These are phyloP conservation scores for rat (Rattus norvegicus) DNA, from an alignment of 2,113 vertebrate species.

Conservation along the genomic window DNA sequence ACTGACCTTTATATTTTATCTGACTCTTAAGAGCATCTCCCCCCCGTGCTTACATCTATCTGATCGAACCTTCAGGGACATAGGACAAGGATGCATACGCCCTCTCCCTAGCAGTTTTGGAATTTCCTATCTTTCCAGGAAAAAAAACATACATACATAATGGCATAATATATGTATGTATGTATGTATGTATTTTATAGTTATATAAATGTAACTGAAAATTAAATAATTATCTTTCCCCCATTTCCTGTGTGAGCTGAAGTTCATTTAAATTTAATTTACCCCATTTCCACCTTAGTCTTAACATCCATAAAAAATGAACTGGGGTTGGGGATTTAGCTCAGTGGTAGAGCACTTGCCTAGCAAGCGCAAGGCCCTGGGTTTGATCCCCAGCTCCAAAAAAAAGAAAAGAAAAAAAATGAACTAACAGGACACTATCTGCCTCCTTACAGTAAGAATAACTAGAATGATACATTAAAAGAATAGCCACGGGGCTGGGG, in stretches of 20 bases:
- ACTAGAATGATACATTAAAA: not conserved
- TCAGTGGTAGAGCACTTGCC: too few relatives aligned
- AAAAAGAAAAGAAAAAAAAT: too few relatives aligned
- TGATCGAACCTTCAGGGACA: not conserved
- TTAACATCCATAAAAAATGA: not conserved
- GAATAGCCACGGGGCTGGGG: too few relatives aligned
- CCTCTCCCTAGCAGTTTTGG: not conserved
- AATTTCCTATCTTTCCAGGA: not conserved
- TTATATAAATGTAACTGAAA: not conserved
- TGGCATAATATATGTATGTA: too few relatives aligned
- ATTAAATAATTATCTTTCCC: not conserved
- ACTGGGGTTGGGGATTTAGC: too few relatives aligned
- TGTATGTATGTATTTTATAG: too few relatives aligned
- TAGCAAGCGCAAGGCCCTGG: too few relatives aligned
- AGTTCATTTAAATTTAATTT: not conserved
- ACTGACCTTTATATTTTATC: not conserved
- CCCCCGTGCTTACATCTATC: not conserved
- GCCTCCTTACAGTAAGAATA: not conserved
- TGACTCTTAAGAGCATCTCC: not conserved
- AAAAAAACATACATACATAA: too few relatives aligned
- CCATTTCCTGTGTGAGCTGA: not conserved
- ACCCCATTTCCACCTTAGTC: not conserved
- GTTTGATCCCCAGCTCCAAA: too few relatives aligned
- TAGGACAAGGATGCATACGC: not conserved
- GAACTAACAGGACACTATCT: not conserved